Conservation (phyloP, 2,113 vertebrate species). For the Melanostigma gelatinosum region DNA sequence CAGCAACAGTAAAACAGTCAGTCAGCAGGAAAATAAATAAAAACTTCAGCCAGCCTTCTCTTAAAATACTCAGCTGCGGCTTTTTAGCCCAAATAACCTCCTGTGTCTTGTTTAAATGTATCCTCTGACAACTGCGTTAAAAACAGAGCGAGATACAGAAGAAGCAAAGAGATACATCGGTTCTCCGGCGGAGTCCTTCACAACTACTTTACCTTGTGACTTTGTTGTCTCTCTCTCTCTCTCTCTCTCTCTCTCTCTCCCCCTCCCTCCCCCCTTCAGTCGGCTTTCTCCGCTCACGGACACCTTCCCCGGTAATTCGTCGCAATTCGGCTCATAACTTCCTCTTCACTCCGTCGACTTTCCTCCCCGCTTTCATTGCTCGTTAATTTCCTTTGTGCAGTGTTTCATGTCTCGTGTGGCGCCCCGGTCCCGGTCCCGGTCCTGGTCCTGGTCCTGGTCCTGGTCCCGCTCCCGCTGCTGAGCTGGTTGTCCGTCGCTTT, state of each 20-base stretch:
- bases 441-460: not conserved
- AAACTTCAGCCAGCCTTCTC: conserved; percentile 23
- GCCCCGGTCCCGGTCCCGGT: no score
- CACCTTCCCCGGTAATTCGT: conserved; percentile 63
- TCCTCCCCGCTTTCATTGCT: conserved; percentile 24
- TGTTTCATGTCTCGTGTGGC: not conserved
- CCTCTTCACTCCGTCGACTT: conserved; percentile 16
- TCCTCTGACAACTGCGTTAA: not conserved
- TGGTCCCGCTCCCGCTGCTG: conserved; percentile 13
- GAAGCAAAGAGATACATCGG: not conserved
- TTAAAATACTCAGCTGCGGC: conserved; percentile 26
- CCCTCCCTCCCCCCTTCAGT: conserved; percentile 2
- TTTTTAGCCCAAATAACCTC: conserved; percentile 12
- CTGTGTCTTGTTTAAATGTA: not conserved
- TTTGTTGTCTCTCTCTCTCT: conserved; percentile 40
- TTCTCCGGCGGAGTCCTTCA: conserved; percentile 4
- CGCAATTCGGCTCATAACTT: conserved; percentile 49
- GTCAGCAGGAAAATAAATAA: conserved; percentile 54
- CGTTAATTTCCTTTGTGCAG: conserved; percentile 44
- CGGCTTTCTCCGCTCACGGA: conserved; percentile 58
- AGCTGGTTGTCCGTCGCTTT: conserved; percentile 19
- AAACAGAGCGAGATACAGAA: not conserved
- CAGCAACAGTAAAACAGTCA: conserved; percentile 43
- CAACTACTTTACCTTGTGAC: conserved; percentile 72
- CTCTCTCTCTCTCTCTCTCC: not conserved